Percentiles rank a stretch among this genome's conserved stretches.
Evolutionary conservation across 1,140 invertebrate species (phyloP).

Genomic region (Bombyx mori): DNA sequence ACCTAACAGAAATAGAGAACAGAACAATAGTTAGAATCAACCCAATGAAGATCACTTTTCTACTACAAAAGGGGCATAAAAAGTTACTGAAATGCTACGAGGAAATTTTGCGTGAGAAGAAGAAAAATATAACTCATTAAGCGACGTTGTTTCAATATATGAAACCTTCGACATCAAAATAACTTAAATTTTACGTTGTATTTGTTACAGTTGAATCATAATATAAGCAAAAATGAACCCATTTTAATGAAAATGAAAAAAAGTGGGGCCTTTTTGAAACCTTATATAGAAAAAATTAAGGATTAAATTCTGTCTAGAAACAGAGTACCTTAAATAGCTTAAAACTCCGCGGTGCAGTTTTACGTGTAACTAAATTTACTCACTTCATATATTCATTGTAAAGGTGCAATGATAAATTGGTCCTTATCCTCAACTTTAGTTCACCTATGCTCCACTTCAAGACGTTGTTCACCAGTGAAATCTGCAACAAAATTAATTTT

Average conservation of each 20-base stretch:
- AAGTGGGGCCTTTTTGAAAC: too few relatives aligned
- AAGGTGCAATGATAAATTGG: constrained; percentile 88
- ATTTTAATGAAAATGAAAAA: too few relatives aligned
- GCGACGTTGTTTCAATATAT: constrained; percentile 15
- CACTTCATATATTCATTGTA: constrained; percentile 95
- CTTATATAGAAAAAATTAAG: too few relatives aligned
- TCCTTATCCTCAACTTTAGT: constrained; percentile 91
- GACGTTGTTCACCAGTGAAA: constrained; percentile 92
- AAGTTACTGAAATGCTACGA: constrained; percentile 4
- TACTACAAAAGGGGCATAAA: background rate
- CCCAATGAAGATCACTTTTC: background rate
- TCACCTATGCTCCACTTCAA: constrained; percentile 95
- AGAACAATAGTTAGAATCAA: too few relatives aligned
- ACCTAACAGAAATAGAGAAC: too few relatives aligned
- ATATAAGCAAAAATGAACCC: too few relatives aligned
- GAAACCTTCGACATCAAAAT: constrained; percentile 14
- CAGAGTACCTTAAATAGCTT: too few relatives aligned
- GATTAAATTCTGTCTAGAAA: too few relatives aligned
- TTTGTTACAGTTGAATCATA: too few relatives aligned
- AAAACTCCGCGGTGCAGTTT: too few relatives aligned
- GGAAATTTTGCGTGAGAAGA: constrained; percentile 11
- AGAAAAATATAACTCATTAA: background rate
- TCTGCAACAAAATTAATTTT: constrained; percentile 67
- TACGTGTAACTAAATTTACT: constrained; percentile 45
- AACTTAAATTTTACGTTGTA: constrained; percentile 10